Evolutionary conservation across 2,797 vertebrate genomes (phyloP), one percentile per base, ranked within the genome.

Genomic region (Margarornis squamiger): DNA sequence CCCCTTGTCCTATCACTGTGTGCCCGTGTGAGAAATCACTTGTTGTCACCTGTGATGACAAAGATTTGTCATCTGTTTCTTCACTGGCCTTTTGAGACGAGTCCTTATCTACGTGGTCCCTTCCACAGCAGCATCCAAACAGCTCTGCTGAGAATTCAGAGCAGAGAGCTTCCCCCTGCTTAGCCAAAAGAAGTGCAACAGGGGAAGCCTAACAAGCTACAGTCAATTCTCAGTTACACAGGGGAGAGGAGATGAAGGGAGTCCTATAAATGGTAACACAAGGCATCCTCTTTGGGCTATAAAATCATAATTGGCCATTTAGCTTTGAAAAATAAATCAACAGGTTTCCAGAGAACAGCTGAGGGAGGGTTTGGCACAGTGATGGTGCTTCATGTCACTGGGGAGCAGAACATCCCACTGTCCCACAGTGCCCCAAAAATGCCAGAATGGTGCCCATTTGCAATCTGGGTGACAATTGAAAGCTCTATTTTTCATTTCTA

Each of bases 1-100:
- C 59, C 38, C 29, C 39, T 62, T 32, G 39, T 43, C 39, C 61
- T 41, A 14, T 41, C 61, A 22, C 61, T 16, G 20, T 15, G 27
- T 61, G 36, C 27, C 59, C 2, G 1, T 5, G 45, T 21, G 21
- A 26, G 30, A 73, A 52, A n/a, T 26, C 9, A 38, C 13, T 51
- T 38, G 6, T 45, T 5, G 10, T 11, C 67, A 30, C 18, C 38
- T 4, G 12, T 6, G 45, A 14, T 12, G 67, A 5, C 2, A 0
- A 52, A 74, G 45, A 38, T 22, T 29, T 62, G n/a, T 27, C 70
- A 12, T 23, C 32, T 54, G 12, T 27, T 63, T 52, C 78, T 70
- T 6, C 45, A 5, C 2, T 34, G 72, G 24, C 39, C 45, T 45
- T 88, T 55, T 12, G 46, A 41, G 74, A 62, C 12, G 52, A 81